These are phyloP conservation scores for Mimachlamys varia DNA, from an alignment of 2,888 invertebrate genomes.

Conservation along the genomic window DNA sequence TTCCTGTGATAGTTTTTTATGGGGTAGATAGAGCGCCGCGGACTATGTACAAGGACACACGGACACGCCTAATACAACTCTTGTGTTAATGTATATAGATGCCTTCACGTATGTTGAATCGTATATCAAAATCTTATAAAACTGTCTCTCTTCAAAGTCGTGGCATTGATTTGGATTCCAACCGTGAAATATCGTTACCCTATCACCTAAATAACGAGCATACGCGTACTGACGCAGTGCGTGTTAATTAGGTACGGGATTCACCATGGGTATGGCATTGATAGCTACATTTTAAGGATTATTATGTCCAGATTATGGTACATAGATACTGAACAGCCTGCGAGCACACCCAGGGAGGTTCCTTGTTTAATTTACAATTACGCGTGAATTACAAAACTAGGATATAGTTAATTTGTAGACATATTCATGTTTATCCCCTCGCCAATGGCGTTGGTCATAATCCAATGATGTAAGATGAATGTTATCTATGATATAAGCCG, in stretches of 20 bases:
- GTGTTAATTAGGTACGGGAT: not conserved
- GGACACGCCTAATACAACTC: not conserved
- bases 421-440: not conserved
- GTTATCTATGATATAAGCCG: not conserved
- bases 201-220: not conserved
- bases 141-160: not conserved
- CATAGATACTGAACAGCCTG: not conserved
- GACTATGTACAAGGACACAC: not conserved
- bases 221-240: not conserved
- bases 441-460: not conserved
- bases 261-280: not conserved
- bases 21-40: not conserved
- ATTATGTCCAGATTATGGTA: not conserved
- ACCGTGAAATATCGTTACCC: not conserved
- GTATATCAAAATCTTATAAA: conserved; percentile 3
- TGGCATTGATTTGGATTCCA: not conserved
- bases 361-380: not conserved
- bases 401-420: not conserved
- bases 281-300: not conserved
- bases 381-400: not conserved
- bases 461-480: not conserved
- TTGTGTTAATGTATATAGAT: not conserved
- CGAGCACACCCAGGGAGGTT: not conserved
- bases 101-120: not conserved
- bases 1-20: not conserved